These are phyloP conservation scores for Echinometra lucunter DNA, from an alignment of 53 echinoderm and acorn worm genomes.

Conservation along the genomic window DNA sequence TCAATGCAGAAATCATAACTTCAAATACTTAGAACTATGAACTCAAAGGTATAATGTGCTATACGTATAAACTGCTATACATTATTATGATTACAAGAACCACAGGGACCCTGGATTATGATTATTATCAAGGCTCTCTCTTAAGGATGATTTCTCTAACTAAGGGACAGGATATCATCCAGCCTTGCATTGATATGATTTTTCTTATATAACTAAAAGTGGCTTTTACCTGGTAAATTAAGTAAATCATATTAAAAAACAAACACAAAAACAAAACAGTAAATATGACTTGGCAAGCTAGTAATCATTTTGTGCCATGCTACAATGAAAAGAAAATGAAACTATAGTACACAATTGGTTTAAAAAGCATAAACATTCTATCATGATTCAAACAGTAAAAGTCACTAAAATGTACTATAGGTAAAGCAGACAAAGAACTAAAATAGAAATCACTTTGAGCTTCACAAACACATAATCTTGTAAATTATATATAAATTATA, in stretches of 20 bases:
- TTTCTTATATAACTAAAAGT: neutral
- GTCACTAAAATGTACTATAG: neutral
- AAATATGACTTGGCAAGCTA: constrained; percentile 1
- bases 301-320: neutral
- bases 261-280: no score
- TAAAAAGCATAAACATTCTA: neutral
- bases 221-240: neutral
- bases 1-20: no score
- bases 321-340: neutral
- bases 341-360: neutral
- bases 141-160: neutral
- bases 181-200: neutral
- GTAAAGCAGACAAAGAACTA: neutral
- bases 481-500: neutral
- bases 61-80: neutral
- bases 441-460: neutral
- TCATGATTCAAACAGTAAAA: neutral
- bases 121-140: neutral
- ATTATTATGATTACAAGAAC: neutral
- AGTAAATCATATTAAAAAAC: neutral
- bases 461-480: neutral
- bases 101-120: neutral
- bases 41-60: neutral
- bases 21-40: no score
- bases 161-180: neutral